phyloP scores from a whole-genome alignment of 2,113 vertebrate genomes.

The Nycticorax nycticorax region DNA sequence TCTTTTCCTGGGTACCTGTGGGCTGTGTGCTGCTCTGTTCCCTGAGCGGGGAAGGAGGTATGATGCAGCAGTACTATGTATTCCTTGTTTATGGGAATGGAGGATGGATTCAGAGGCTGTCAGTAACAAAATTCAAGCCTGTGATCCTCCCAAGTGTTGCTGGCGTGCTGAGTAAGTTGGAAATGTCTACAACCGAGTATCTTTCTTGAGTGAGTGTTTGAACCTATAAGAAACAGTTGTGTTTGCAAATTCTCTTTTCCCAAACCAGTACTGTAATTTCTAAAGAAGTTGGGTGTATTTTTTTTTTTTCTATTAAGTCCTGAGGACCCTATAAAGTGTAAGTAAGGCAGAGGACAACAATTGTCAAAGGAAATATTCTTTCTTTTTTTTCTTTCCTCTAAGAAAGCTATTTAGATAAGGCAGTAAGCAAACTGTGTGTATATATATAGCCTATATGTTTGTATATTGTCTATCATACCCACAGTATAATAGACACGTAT shows the following conservation, averaged over 20 bases:
- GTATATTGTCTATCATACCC: fast-evolving
- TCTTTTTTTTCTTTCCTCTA: background rate
- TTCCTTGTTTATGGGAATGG: fast-evolving
- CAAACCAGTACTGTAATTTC: background rate
- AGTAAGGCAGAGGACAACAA: fast-evolving
- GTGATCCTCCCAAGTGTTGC: fast-evolving
- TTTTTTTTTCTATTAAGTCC: background rate
- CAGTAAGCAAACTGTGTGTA: background rate
- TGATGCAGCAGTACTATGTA: fast-evolving
- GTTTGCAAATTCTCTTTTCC: fast-evolving
- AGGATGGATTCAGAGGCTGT: fast-evolving
- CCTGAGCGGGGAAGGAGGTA: fast-evolving
- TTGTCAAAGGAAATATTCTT: background rate
- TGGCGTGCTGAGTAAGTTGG: background rate
- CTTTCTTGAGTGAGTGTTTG: background rate
- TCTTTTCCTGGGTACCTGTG: fast-evolving
- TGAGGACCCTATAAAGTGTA: fast-evolving
- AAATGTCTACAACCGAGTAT: fast-evolving
- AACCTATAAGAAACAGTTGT: fast-evolving
- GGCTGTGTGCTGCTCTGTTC: fast-evolving
- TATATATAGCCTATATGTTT: fast-evolving
- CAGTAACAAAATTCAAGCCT: background rate
- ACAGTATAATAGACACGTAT: fast-evolving
- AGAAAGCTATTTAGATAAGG: background rate
- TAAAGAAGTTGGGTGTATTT: fast-evolving